These are phyloP conservation scores for Sylvietta virens DNA, from an alignment of 2,113 vertebrate species.

Conservation along the genomic window DNA sequence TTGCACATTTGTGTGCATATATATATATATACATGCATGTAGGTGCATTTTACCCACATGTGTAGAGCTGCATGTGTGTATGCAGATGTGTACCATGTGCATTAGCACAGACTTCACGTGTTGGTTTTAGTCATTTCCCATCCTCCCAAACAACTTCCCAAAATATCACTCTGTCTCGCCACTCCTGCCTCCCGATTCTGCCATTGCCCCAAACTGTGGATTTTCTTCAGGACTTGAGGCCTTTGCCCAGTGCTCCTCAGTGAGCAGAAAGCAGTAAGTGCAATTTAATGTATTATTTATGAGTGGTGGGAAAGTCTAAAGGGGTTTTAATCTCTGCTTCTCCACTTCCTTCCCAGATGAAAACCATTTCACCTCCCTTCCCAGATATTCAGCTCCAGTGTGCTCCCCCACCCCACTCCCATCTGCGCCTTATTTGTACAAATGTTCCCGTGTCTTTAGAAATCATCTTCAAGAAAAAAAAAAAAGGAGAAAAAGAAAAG, in stretches of 20 bases:
- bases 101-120: not conserved
- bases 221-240: not conserved
- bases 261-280: slow-evolving; percentile 40
- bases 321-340: slow-evolving; percentile 61
- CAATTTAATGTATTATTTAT: slow-evolving; percentile 71
- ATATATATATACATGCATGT: fast-evolving
- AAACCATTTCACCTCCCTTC: slow-evolving; percentile 67
- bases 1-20: not conserved
- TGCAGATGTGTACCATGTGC: not conserved
- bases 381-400: slow-evolving; percentile 45
- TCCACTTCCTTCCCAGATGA: slow-evolving; percentile 70
- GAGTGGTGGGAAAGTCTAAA: slow-evolving; percentile 64
- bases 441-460: slow-evolving; percentile 67
- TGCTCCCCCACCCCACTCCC: slow-evolving; percentile 45
- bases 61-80: not conserved
- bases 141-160: not conserved
- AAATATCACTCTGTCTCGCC: not conserved
- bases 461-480: slow-evolving; percentile 56
- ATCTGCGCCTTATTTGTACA: slow-evolving; percentile 61
- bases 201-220: not conserved
- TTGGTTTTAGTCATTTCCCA: not conserved
- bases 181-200: not conserved
- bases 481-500: not conserved
- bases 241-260: not conserved
- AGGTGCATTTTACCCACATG: not conserved